These are phyloP conservation scores for Melieria omissa DNA, from an alignment of 2,888 invertebrate species.

Conservation along the genomic window DNA sequence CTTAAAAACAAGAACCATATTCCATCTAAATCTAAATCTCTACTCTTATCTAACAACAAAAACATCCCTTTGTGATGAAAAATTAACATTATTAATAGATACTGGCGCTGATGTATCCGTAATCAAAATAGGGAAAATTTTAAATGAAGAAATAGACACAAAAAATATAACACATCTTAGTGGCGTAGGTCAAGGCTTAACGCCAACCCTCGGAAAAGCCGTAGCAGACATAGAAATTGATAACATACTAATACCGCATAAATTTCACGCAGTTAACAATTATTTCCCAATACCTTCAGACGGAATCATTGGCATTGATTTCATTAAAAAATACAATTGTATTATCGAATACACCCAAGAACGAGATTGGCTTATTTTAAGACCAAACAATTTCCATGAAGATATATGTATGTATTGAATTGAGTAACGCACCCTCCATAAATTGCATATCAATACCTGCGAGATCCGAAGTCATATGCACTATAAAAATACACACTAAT, in stretches of 20 bases:
- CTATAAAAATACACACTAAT: no score
- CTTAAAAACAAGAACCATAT: no score
- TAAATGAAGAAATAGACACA: no score
- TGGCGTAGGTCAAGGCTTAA: constrained; percentile 3
- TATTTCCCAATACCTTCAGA: constrained; percentile 26
- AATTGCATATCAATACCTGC: constrained; percentile 27
- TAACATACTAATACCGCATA: constrained; percentile 31
- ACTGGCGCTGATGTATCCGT: no score
- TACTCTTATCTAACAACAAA: no score
- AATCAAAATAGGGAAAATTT: no score
- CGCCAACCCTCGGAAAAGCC: background rate
- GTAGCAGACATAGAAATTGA: constrained; percentile 18
- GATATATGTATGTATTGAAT: constrained; percentile 28
- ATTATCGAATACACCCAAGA: constrained; percentile 32
- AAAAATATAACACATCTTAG: no score
- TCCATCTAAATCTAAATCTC: no score
- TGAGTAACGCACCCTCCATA: constrained; percentile 8
- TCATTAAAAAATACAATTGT: constrained; percentile 36
- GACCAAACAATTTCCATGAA: constrained; percentile 27
- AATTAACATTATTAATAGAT: no score
- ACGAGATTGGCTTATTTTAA: constrained; percentile 29
- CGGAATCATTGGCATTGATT: constrained; percentile 18
- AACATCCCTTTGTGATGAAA: no score
- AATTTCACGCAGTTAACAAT: constrained; percentile 32
- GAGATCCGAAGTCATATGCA: constrained; percentile 29